phyloP scores from a whole-genome alignment of 2,888 invertebrate genomes.

The Uropetala carovei region DNA sequence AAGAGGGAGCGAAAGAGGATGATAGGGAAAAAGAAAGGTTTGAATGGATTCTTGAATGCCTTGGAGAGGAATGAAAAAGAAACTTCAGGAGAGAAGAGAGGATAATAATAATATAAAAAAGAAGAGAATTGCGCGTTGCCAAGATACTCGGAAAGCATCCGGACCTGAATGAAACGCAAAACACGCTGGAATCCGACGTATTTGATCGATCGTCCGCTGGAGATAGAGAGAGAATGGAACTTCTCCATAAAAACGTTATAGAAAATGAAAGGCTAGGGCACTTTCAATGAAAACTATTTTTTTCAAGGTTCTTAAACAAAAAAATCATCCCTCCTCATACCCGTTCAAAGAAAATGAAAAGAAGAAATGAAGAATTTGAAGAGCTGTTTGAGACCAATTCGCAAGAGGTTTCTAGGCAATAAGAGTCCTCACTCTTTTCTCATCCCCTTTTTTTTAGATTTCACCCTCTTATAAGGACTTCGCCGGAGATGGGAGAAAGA shows the following conservation, averaged over 20 bases:
- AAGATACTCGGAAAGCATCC: neutral
- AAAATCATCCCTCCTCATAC: neutral
- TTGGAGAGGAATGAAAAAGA: conserved; percentile 4
- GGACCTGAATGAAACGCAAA: neutral
- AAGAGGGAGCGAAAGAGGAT: no score
- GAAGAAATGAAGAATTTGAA: neutral
- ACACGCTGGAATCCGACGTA: neutral
- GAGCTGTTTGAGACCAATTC: neutral
- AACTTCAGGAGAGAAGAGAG: neutral
- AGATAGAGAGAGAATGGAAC: neutral
- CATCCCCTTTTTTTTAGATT: neutral
- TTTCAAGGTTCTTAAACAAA: neutral
- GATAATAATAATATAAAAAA: no score
- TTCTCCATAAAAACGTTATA: neutral
- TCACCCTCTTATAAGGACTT: conserved; percentile 15
- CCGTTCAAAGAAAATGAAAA: neutral
- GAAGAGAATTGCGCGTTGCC: neutral
- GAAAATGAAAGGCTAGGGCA: neutral
- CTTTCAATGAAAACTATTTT: neutral
- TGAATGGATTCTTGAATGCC: conserved; percentile 7
- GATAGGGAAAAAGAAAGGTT: neutral
- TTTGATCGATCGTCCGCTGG: neutral
- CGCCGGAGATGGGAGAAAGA: neutral
- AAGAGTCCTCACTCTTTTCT: neutral
- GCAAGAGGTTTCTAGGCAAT: neutral